A percentile compares a stretch with the other conserved stretches of the same genome.
phyloP scores from a whole-genome alignment of 1,140 invertebrate species.

The Psilanteris sp. region DNA sequence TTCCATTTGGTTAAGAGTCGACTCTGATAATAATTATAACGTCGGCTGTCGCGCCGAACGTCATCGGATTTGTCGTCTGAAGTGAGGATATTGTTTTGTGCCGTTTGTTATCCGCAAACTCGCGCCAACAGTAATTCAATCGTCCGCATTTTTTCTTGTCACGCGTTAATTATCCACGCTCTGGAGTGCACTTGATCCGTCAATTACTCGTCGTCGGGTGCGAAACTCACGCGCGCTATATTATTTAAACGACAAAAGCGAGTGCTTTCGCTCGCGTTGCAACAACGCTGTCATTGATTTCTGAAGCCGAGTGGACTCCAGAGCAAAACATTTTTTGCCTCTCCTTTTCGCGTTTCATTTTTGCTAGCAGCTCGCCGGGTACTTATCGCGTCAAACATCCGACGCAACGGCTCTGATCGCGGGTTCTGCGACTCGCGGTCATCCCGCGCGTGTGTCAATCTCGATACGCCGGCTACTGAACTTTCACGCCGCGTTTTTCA shows the following conservation, averaged over 20 bases:
- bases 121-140: constrained; percentile 44
- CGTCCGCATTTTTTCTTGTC: constrained; percentile 44
- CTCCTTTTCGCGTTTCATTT: background rate
- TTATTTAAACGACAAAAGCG: constrained; percentile 25
- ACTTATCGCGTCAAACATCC: background rate
- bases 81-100: constrained; percentile 46
- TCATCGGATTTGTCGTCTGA: constrained; percentile 40
- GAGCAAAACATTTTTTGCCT: background rate
- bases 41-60: constrained; percentile 3
- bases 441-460: constrained; percentile 12
- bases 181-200: constrained; percentile 44
- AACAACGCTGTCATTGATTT: constrained; percentile 4
- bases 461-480: constrained; percentile 41
- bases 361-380: background rate
- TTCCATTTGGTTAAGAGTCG: constrained; percentile 24
- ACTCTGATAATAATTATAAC: constrained; percentile 20
- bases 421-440: constrained; percentile 3
- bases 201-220: constrained; percentile 31
- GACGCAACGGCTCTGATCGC: background rate
- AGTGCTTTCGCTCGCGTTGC: background rate
- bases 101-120: constrained; percentile 32
- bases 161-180: constrained; percentile 46
- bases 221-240: constrained; percentile 10
- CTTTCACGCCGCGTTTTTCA: constrained; percentile 52
- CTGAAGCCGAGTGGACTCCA: constrained; percentile 3